Base-by-base conservation (phyloP, 1,140 invertebrate genomes). In the Sesamia nonagrioides region DNA sequence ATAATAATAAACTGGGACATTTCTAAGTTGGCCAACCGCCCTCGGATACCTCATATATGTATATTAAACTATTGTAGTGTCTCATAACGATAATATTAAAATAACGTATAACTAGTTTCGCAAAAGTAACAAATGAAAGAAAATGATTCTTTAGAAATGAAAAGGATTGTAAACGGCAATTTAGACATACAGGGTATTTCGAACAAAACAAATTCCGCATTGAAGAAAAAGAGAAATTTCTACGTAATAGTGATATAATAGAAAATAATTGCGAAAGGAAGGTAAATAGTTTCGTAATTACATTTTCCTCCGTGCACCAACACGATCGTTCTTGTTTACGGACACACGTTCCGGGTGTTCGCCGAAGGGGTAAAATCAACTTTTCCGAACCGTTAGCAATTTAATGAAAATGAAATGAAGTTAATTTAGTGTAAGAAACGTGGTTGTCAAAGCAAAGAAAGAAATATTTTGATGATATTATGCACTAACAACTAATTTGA, bases 1-100 rank as follows among this genome's bases (percentile, higher is more conserved):
- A 79, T 79, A 27, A 27, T 71, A 42, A 66, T n/a, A 52, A 69
- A 71, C 66, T 69, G 40, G 45, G 42, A 61, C 63, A 71, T 78
- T 66, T 78, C 18, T 61, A 60, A 48, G 50, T 71, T 50, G 58
- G 77, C 42, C 48, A 40, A 21, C 42, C 13, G 69, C 56, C 56
- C 11, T 52, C 27, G 3, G 27, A 3, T 3, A 27, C 27, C 27
- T 73, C 21, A 72, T 72, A 15, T 61, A 37, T 35, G 58, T 61
- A 37, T 61, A 37, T 61, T 37, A 63, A 35, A 35, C 35, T 37
- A 40, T 37, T 61, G 35, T 35, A 63, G 60, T 63, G 60, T 40
- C 40, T 63, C 60, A 63, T 63, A 63, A 63, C 15, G 60, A 63
- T 63, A 63, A 63, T n/a, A 63, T 40, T 37, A 37, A 63, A 17